phyloP scores from a whole-genome alignment of 2,113 vertebrate genomes.

The Colinus virginianus region DNA sequence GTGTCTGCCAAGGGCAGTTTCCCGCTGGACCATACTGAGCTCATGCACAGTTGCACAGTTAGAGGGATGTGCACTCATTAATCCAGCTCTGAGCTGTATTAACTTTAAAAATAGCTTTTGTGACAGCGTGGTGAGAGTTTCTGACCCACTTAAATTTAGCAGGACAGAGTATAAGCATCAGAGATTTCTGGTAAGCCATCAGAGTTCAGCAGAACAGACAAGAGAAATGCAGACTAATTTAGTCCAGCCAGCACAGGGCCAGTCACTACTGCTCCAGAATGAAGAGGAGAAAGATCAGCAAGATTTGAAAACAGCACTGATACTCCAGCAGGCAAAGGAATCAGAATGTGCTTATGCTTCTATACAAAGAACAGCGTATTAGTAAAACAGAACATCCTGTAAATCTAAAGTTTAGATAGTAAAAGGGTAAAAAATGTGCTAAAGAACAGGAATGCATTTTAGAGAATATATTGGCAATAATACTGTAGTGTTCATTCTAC shows the following conservation, averaged over 20 bases:
- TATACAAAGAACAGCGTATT: background rate
- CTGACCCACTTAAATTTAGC: slow-evolving; percentile 71
- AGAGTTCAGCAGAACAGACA: background rate
- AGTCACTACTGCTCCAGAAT: background rate
- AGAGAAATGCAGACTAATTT: slow-evolving; percentile 6
- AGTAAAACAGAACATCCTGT: background rate
- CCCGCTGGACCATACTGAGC: slow-evolving; percentile 33
- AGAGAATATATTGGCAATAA: background rate
- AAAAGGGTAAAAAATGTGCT: background rate
- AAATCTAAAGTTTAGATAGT: background rate
- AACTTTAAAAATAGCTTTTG: slow-evolving; percentile 71
- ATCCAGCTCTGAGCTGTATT: slow-evolving; percentile 66
- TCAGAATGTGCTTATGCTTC: background rate
- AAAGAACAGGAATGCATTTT: background rate
- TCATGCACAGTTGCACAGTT: background rate
- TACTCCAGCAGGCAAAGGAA: background rate
- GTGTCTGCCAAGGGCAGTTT: slow-evolving; percentile 26
- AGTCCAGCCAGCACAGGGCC: background rate
- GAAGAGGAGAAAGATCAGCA: background rate
- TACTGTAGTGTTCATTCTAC: background rate
- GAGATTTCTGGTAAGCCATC: slow-evolving; percentile 32
- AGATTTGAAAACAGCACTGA: background rate
- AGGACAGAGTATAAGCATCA: slow-evolving; percentile 18
- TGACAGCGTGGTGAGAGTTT: slow-evolving; percentile 50
- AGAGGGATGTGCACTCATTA: slow-evolving; percentile 39